Percentiles rank a stretch among this genome's conserved stretches.
Conservation (phyloP, 2,797 vertebrate genomes). For the Gorsachius magnificus region DNA sequence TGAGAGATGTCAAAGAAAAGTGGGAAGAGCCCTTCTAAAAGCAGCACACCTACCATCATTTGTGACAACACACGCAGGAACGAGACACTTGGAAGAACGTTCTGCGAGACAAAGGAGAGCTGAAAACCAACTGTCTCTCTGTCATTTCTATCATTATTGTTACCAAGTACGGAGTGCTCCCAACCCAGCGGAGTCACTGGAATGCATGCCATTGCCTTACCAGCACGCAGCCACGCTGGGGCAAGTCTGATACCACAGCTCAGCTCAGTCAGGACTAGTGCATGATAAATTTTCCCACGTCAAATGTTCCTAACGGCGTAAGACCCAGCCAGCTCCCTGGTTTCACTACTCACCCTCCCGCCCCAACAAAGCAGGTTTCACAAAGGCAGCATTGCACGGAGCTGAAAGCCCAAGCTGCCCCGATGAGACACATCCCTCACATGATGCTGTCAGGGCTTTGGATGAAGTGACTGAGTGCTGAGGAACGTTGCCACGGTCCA, state of each 20-base stretch:
- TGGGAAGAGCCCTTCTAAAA: background rate
- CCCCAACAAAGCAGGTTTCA: background rate
- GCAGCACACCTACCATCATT: background rate
- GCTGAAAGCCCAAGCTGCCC: background rate
- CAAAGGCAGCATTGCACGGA: accelerated
- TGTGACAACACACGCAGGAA: background rate
- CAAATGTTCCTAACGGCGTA: too few species aligned
- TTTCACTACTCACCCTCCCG: background rate
- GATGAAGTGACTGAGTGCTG: background rate
- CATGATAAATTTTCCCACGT: too few species aligned
- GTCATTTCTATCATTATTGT: background rate
- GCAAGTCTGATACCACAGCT: background rate
- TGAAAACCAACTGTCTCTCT: background rate
- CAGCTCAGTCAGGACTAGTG: background rate
- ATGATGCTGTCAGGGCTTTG: background rate
- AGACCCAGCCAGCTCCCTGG: background rate
- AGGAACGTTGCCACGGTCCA: background rate
- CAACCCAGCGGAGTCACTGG: background rate
- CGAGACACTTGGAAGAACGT: background rate
- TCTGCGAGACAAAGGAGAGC: background rate
- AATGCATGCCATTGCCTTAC: background rate
- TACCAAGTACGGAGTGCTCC: background rate
- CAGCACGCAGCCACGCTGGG: background rate
- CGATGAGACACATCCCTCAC: background rate
- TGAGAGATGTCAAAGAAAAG: background rate